Base-by-base conservation (phyloP, 2,888 invertebrate genomes). In the Hirtodrosophila alboralis region DNA sequence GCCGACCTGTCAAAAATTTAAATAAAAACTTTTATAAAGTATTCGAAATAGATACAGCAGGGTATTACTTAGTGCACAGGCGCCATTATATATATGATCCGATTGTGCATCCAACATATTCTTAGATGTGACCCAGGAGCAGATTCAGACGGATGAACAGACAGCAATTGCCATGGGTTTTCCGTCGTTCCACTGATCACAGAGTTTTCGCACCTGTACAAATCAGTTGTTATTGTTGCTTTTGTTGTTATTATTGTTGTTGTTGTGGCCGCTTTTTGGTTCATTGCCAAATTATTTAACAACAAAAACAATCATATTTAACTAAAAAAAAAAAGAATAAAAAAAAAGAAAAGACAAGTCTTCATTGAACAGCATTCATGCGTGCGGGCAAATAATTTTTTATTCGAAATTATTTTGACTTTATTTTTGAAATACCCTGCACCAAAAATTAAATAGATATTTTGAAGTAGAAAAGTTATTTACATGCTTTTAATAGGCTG, bases 181-280 rank as follows among this genome's bases (percentile, higher is more conserved):
- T 63, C 47, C 57, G 38, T 53, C 41, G 31, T 26, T 37, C 34
- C n/a, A n/a, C n/a, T 79, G 84, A 86, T 86, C 85, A 84, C 61
- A 86, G 86, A 60, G 57, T 78, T 86, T 87, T 86, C 87, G 62
- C 85, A 86, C 85, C 85, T 86, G 84, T 68, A 79, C 68, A 84
- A 70, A 66, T 78, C 60, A 57, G 41, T 62, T 62, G 40, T 62
- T 61, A 23, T 69, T 58, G 23, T 43, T 47, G 30, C 44, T 58
- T 36, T 12, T 73, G 31, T 43, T 65, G 30, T 34, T 54, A 28
- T 33, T n/a, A n/a, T 48, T 58, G 38, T 12, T 73, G 31, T 43
- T 65, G 30, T 34, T 54, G 28, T 33, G 40, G 47, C 38, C 18
- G 53, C 59, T 64, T 78, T 72, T 86, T 83, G 86, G 84, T 75